Evolutionary conservation across 2,888 invertebrate genomes (phyloP).

Genomic region (Plusia festucae): DNA sequence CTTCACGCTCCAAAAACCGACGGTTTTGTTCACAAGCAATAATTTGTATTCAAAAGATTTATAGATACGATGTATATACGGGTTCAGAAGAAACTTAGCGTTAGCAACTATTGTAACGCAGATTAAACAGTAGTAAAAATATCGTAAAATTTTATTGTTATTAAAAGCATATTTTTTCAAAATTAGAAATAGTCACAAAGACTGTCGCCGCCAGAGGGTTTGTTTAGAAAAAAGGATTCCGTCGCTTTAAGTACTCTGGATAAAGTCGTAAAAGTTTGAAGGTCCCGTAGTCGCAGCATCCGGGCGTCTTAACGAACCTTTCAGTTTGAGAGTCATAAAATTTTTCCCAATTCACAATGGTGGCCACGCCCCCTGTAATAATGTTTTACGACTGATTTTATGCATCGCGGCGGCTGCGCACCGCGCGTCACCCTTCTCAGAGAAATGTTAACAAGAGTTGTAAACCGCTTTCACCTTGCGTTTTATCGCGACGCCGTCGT

Average conservation of each 20-base stretch:
- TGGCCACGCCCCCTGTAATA: slow-evolving; percentile 66
- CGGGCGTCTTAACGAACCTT: slow-evolving; percentile 76
- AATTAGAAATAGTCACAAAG: slow-evolving; percentile 82
- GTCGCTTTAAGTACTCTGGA: slow-evolving; percentile 76
- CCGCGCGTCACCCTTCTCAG: slow-evolving; percentile 61
- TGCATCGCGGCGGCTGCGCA: slow-evolving; percentile 62
- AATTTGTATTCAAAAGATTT: slow-evolving; percentile 49
- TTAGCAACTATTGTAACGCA: slow-evolving; percentile 78
- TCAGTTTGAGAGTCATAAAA: slow-evolving; percentile 77
- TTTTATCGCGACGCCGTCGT: slow-evolving; percentile 49
- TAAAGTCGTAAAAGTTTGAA: slow-evolving; percentile 82
- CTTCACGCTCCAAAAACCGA: slow-evolving; percentile 46
- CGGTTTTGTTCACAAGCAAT: slow-evolving; percentile 40
- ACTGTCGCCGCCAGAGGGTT: slow-evolving; percentile 73
- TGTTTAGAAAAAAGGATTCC: slow-evolving; percentile 76
- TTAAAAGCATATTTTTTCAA: slow-evolving; percentile 79
- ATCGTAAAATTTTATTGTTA: slow-evolving; percentile 84
- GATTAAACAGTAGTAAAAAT: slow-evolving; percentile 87
- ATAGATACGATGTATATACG: slow-evolving; percentile 46
- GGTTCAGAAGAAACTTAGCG: slow-evolving; percentile 61
- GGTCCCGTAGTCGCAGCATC: slow-evolving; percentile 67
- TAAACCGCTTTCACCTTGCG: slow-evolving; percentile 59
- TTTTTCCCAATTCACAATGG: slow-evolving; percentile 68
- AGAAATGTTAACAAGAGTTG: slow-evolving; percentile 66
- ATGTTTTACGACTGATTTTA: slow-evolving; percentile 75